These are phyloP conservation scores for Drosophila koepferae DNA, from an alignment of 2,888 invertebrate species.

Conservation along the genomic window DNA sequence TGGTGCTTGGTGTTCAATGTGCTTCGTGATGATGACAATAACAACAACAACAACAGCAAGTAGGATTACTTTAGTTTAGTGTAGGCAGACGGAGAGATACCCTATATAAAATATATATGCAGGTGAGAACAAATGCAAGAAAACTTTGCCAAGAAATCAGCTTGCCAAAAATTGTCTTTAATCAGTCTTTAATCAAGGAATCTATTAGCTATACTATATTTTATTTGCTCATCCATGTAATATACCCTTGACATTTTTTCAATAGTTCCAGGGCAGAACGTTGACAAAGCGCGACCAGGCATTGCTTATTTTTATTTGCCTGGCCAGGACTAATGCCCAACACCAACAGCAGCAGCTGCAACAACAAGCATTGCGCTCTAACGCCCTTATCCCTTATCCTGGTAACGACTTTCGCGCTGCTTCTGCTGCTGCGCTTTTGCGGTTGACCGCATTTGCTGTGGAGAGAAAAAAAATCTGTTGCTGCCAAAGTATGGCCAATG, in stretches of 20 bases:
- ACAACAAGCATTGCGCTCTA: conserved; percentile 62
- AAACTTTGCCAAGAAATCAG: too few relatives aligned
- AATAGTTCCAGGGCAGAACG: conserved; percentile 4
- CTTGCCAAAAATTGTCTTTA: too few relatives aligned
- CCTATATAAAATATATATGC: background rate
- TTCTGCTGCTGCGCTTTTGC: conserved; percentile 75
- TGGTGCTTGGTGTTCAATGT: conserved; percentile 65
- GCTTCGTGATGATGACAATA: conserved; percentile 62
- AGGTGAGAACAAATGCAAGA: background rate
- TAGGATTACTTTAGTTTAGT: background rate
- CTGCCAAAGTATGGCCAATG: conserved; percentile 67
- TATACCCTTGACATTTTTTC: background rate
- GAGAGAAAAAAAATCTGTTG: conserved; percentile 76
- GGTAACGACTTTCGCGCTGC: conserved; percentile 68
- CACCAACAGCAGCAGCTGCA: conserved; percentile 32
- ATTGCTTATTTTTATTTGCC: conserved; percentile 80
- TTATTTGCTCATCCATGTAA: background rate
- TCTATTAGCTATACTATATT: too few relatives aligned
- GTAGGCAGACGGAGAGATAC: background rate
- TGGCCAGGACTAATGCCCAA: conserved; percentile 71
- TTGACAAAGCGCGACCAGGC: conserved; percentile 58
- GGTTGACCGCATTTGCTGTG: conserved; percentile 82
- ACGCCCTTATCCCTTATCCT: conserved; percentile 79
- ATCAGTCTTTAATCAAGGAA: too few relatives aligned
- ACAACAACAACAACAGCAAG: conserved; percentile 17